phyloP scores from a whole-genome alignment of 2,113 vertebrate genomes.

The Hystrix brachyura region DNA sequence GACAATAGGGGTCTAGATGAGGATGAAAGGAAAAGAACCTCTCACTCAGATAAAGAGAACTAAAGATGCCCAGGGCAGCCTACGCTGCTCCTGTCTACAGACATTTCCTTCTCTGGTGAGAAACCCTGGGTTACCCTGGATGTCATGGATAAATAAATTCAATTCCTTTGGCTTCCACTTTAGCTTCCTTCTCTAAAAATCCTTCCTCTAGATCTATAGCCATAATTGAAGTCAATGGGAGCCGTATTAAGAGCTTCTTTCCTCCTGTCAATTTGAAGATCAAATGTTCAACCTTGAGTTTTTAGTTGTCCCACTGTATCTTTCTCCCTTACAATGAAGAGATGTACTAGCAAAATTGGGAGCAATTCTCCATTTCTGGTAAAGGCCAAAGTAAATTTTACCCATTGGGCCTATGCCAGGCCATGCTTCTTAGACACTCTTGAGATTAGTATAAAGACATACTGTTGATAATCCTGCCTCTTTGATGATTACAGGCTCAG shows the following conservation, averaged over 20 bases:
- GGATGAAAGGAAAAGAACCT: not conserved
- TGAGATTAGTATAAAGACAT: not conserved
- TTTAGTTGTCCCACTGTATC: not conserved
- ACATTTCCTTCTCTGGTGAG: not conserved
- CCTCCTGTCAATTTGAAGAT: not conserved
- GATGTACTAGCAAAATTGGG: not conserved
- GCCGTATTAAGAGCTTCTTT: not conserved
- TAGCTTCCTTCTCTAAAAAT: not conserved
- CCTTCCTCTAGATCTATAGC: not conserved
- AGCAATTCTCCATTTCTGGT: not conserved
- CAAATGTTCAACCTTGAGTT: not conserved
- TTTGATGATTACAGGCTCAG: not conserved
- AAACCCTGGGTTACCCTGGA: not conserved
- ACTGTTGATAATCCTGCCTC: not conserved
- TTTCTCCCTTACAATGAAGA: not conserved
- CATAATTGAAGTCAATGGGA: not conserved
- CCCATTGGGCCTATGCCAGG: not conserved
- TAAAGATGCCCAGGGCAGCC: not conserved
- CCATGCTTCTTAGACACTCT: not conserved
- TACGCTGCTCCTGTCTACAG: not conserved
- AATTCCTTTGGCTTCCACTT: not conserved
- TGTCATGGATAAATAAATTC: not conserved
- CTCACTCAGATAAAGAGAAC: not conserved
- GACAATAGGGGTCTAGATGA: not conserved
- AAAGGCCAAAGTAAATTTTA: not conserved